Evolutionary conservation across 2,888 invertebrate species (phyloP).

Genomic region (Mayetiola destructor): DNA sequence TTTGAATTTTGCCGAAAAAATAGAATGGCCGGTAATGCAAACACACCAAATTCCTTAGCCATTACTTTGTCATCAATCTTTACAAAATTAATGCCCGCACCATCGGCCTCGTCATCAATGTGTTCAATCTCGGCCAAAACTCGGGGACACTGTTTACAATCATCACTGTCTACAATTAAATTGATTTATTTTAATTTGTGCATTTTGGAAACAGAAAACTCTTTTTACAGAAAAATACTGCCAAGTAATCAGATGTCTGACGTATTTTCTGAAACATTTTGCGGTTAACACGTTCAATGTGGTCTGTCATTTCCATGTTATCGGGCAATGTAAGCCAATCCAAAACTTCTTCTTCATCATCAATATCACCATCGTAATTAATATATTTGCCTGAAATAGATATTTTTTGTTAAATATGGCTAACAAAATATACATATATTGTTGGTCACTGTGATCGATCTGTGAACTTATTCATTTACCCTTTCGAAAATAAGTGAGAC

Average conservation of each 20-base stretch:
- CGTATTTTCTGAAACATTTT: constrained; percentile 89
- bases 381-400: constrained; percentile 49
- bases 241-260: constrained; percentile 76
- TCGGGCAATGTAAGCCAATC: constrained; percentile 89
- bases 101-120: constrained; percentile 85
- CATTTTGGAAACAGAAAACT: constrained; percentile 19
- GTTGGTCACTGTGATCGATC: background rate
- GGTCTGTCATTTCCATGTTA: constrained; percentile 87
- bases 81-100: constrained; percentile 80
- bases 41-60: constrained; percentile 78
- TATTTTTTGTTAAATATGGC: background rate
- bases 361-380: constrained; percentile 85
- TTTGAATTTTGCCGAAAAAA: constrained; percentile 79
- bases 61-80: constrained; percentile 79
- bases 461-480: constrained; percentile 29
- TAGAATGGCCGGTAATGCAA: constrained; percentile 76
- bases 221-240: constrained; percentile 90
- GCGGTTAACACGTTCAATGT: constrained; percentile 77
- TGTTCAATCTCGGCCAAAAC: constrained; percentile 79
- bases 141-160: constrained; percentile 84
- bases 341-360: constrained; percentile 71
- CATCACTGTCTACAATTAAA: constrained; percentile 69
- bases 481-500: constrained; percentile 80
- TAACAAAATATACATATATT: background rate
- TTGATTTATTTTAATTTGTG: constrained; percentile 28